Conservation (phyloP, 2,113 vertebrate species). For the Danio rerio region GRCz12tu NC_133186.1:20347501-20348000, state of each 20-base stretch:
- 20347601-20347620: constrained; percentile 16
- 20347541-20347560: constrained; percentile 44
- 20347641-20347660: constrained; percentile 19
- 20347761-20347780: not conserved
- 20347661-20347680: constrained; percentile 9
- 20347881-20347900: no score
- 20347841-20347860: not conserved
- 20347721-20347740: not conserved
- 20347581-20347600: constrained; percentile 29
- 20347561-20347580: constrained; percentile 30
- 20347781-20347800: not conserved
- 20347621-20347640: constrained; percentile 23
- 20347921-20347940: no score
- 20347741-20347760: not conserved
- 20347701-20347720: not conserved
- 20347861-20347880: not conserved
- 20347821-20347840: not conserved
- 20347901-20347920: no score
- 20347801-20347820: not conserved
- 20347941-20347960: no score
- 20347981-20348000: no score
- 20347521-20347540: constrained; percentile 33
- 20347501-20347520: constrained; percentile 15
- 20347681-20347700: constrained; percentile 22
- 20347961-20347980: no score